Evolutionary conservation across 2,113 vertebrate species (phyloP).

Genomic region (Stomatorhinus ivindoensis): DNA sequence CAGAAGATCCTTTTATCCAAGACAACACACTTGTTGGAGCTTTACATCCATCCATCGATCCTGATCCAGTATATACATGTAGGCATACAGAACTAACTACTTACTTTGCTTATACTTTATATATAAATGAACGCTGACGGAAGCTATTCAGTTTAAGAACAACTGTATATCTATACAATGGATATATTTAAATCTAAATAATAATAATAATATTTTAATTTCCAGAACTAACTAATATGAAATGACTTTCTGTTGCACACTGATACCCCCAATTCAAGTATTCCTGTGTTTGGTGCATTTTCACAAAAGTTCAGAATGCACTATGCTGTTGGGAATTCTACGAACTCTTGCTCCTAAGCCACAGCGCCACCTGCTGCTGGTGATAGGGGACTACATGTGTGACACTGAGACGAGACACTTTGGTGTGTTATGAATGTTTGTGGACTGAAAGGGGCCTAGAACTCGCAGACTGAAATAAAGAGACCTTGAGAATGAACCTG

Average conservation of each 20-base stretch:
- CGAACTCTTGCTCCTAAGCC: background rate
- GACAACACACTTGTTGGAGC: background rate
- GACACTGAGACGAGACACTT: background rate
- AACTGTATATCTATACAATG: background rate
- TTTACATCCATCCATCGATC: background rate
- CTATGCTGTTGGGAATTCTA: background rate
- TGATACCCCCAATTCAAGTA: background rate
- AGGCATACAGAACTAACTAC: background rate
- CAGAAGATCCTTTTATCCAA: background rate
- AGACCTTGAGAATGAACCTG: background rate
- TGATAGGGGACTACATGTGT: background rate
- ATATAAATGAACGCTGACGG: background rate
- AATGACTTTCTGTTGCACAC: background rate
- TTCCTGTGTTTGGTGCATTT: background rate
- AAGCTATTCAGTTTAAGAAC: background rate
- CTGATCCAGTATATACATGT: background rate
- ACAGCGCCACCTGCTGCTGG: background rate
- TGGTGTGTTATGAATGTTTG: background rate
- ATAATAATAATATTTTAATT: background rate
- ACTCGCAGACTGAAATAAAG: background rate
- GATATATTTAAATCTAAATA: background rate
- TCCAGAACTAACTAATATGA: background rate
- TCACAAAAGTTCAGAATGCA: background rate
- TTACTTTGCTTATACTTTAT: background rate
- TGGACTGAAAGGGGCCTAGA: background rate